Percentiles rank a stretch among this genome's conserved stretches.
These are phyloP conservation scores for Romanogobio albipinnatus DNA, from an alignment of 2,113 vertebrate genomes.

Conservation along the genomic window DNA sequence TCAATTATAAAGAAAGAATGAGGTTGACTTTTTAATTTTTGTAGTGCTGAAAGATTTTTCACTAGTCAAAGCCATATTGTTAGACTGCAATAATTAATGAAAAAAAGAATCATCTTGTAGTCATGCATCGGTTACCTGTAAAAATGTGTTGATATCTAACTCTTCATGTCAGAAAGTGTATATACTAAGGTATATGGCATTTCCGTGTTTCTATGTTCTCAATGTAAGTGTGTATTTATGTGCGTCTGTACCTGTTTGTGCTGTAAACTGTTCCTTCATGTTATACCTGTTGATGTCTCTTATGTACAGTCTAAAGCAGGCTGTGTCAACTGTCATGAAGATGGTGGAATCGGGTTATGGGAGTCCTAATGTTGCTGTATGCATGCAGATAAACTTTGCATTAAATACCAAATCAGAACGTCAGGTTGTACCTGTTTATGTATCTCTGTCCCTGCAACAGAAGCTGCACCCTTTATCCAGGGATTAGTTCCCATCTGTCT, in stretches of 20 bases:
- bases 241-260: conserved; percentile 63
- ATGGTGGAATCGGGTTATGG: conserved; percentile 9
- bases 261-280: conserved; percentile 56
- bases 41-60: conserved; percentile 75
- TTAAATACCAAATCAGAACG: conserved; percentile 66
- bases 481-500: not conserved
- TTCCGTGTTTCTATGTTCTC: conserved; percentile 16
- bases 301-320: conserved; percentile 61
- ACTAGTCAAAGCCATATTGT: conserved; percentile 82
- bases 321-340: conserved; percentile 40
- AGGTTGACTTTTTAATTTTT: conserved; percentile 57
- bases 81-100: conserved; percentile 78
- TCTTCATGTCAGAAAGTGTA: conserved; percentile 63
- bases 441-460: conserved; percentile 69
- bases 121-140: conserved; percentile 69
- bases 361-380: conserved; percentile 46
- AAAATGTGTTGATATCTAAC: conserved; percentile 50
- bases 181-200: conserved; percentile 37
- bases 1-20: conserved; percentile 31
- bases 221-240: conserved; percentile 54
- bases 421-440: conserved; percentile 61
- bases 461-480: conserved; percentile 60
- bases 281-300: conserved; percentile 66
- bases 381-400: conserved; percentile 54
- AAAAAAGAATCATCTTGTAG: conserved; percentile 64